Evolutionary conservation across 2,113 vertebrate species (phyloP).

Genomic region (Uria aalge): DNA sequence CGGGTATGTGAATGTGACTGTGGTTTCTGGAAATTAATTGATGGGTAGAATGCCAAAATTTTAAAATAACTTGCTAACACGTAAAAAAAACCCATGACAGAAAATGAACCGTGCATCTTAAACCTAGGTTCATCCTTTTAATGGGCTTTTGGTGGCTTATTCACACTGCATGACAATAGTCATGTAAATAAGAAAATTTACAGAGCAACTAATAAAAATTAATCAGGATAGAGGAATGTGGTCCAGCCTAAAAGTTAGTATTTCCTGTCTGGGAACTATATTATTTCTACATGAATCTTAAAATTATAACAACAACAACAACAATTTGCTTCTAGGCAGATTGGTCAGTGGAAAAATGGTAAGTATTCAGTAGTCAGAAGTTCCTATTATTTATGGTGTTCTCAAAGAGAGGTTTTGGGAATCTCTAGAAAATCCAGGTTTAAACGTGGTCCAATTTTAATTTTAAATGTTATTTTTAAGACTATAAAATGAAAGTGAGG

Average conservation of each 20-base stretch:
- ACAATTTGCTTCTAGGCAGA: neutral
- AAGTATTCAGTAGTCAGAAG: neutral
- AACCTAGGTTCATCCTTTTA: neutral
- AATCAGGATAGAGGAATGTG: neutral
- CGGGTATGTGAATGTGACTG: neutral
- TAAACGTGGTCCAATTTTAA: neutral
- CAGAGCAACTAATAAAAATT: neutral
- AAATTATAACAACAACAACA: neutral
- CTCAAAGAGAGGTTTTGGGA: neutral
- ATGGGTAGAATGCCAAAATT: neutral
- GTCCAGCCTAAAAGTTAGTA: neutral
- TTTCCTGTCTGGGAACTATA: neutral
- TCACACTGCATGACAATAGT: neutral
- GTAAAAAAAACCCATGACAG: neutral
- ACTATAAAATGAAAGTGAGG: neutral
- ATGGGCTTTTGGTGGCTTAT: neutral
- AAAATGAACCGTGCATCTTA: neutral
- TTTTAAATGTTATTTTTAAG: neutral
- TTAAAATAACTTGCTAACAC: neutral
- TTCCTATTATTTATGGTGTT: neutral
- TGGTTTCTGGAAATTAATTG: neutral
- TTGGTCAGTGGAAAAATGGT: neutral
- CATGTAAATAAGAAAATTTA: neutral
- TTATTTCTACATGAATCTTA: neutral
- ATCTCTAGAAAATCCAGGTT: neutral